phyloP scores from a whole-genome alignment of 2,888 invertebrate genomes.

The Baronia brevicornis region DNA sequence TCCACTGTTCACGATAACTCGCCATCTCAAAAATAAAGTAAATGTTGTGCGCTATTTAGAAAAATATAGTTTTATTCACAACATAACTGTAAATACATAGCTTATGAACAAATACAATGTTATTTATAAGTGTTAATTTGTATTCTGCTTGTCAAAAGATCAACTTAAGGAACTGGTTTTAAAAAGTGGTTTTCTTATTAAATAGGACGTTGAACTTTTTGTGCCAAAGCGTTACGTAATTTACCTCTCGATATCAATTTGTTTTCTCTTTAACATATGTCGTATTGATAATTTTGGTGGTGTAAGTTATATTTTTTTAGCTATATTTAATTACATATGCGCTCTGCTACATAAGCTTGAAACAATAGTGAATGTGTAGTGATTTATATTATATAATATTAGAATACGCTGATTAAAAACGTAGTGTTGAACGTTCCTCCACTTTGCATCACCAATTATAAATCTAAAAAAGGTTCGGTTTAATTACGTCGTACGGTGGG shows the following conservation, averaged over 20 bases:
- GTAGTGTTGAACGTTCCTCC: too few relatives aligned
- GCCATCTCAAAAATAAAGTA: too few relatives aligned
- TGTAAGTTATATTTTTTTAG: not conserved
- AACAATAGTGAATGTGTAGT: constrained; percentile 2
- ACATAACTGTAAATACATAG: constrained; percentile 9
- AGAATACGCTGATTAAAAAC: not conserved
- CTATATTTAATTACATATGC: constrained; percentile 1
- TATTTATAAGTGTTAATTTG: constrained; percentile 29
- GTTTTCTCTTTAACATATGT: constrained; percentile 43
- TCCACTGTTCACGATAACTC: too few relatives aligned
- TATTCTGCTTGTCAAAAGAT: constrained; percentile 39
- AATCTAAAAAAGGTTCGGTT: too few relatives aligned
- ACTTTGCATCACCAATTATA: too few relatives aligned
- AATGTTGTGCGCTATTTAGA: too few relatives aligned
- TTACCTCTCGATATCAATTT: constrained; percentile 43
- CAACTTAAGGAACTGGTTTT: constrained; percentile 56
- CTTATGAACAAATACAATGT: constrained; percentile 28
- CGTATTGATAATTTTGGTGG: constrained; percentile 19
- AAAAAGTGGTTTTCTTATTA: constrained; percentile 61
- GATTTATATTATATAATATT: not conserved
- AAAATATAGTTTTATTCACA: constrained; percentile 1
- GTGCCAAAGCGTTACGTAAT: constrained; percentile 51
- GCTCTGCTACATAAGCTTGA: not conserved
- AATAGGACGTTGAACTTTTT: constrained; percentile 67
- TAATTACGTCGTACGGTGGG: too few relatives aligned